Evolutionary conservation across 2,888 invertebrate species (phyloP), one percentile per base, ranked within the genome.

Genomic region (Macaria notata): DNA sequence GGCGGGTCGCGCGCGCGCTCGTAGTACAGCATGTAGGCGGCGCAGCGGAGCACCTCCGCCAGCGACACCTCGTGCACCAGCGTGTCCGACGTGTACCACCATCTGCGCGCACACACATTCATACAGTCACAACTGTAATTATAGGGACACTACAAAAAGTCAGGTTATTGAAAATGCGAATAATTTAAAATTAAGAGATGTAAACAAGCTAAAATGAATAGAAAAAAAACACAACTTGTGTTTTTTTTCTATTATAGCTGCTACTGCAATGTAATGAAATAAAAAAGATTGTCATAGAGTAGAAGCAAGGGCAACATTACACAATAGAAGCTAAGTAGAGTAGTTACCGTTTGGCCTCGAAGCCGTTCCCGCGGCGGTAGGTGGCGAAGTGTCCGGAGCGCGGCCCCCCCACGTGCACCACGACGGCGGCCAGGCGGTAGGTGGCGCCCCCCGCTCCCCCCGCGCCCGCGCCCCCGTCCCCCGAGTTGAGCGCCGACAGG

Each of bases 301-400:
- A 19, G 19, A 19, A 19, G 2, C 19, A 19, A 19, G 19, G 19
- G 19, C 19, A 19, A 19, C 19, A 19, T 19, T 19, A 19, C 19
- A 19, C 19, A 19, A 19, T 19, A 19, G 19, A 19, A 19, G 19
- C 19, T 19, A 19, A 19, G 19, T 19, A n/a, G 5, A 9, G 33
- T 29, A 44, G 44, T 19, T 31, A 92, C 79, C 93, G 79, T 76
- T 92, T 92, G 63, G 91, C 87, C 68, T 92, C 92, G 66, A 89
- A 85, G 41, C 92, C 92, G 81, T 93, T 93, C 63, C 96, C 96
- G 9, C 97, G 93, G 60, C 98, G 92, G 84, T 98, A 98, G 46
- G 98, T 98, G 61, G 98, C 95, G 92, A 98, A 99, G 92, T 99
- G 99, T 1, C 99, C 99, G 47, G 96, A 95, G 78, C 96, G 94